A percentile compares a stretch with the other conserved stretches of the same genome.
These are phyloP conservation scores for Sander vitreus DNA, from an alignment of 2,113 vertebrate species.

Conservation along the genomic window DNA sequence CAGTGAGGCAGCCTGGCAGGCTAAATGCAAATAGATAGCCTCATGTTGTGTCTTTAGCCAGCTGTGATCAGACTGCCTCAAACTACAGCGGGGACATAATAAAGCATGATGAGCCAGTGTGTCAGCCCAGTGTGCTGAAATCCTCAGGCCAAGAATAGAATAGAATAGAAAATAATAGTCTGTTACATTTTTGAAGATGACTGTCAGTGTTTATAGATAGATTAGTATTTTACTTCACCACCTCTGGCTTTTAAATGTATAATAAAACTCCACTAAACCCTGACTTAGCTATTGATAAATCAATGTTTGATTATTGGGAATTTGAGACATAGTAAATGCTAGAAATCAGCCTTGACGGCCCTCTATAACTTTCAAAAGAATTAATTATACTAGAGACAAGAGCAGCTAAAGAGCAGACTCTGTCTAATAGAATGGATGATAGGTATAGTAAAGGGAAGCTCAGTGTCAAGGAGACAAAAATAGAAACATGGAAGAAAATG, in stretches of 20 bases:
- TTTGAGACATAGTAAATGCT: conserved; percentile 35
- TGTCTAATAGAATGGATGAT: conserved; percentile 55
- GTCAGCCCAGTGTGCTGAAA: conserved; percentile 6
- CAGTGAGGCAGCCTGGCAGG: conserved; percentile 41
- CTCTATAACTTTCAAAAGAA: conserved; percentile 30
- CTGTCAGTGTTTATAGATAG: conserved; percentile 16
- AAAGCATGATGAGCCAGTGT: conserved; percentile 33
- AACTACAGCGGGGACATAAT: conserved; percentile 52
- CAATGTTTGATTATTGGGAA: conserved; percentile 37
- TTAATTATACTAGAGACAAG: conserved; percentile 28
- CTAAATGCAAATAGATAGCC: conserved; percentile 51
- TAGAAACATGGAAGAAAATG: conserved; percentile 2
- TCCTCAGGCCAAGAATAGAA: conserved; percentile 5
- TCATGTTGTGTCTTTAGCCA: conserved; percentile 48
- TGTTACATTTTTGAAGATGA: conserved; percentile 1
- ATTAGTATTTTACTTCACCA: neutral
- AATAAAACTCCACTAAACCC: conserved; percentile 31
- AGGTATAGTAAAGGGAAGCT: conserved; percentile 23
- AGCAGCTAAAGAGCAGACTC: conserved; percentile 36
- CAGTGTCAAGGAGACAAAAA: conserved; percentile 12
- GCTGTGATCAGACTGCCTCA: conserved; percentile 46
- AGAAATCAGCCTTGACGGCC: conserved; percentile 19
- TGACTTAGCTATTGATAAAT: conserved; percentile 46
- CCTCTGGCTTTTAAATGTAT: conserved; percentile 17
- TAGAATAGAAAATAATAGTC: neutral